These are phyloP conservation scores for Microctenopoma steveboyesi DNA, from an alignment of 2,797 vertebrate genomes.

Conservation along the genomic window DNA sequence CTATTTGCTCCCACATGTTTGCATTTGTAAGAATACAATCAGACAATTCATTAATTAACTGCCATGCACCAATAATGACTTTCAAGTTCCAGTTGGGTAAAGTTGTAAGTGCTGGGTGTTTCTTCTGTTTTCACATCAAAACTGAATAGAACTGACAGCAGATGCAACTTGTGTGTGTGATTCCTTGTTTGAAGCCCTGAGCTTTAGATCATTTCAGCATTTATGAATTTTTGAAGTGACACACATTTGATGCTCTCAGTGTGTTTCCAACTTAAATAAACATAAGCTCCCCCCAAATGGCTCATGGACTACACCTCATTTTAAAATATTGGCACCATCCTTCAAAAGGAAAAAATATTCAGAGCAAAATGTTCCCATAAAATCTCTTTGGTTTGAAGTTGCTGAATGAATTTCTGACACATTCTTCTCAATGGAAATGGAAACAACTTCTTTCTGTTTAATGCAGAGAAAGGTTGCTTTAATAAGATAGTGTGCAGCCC, in stretches of 20 bases:
- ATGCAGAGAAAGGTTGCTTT: slow-evolving; percentile 60
- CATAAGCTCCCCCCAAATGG: slow-evolving; percentile 14
- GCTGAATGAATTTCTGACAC: slow-evolving; percentile 34
- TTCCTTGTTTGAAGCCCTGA: slow-evolving; percentile 43
- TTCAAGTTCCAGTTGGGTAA: slow-evolving; percentile 10
- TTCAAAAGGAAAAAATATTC: slow-evolving; percentile 33
- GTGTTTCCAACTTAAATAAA: slow-evolving; percentile 41
- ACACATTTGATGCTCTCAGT: slow-evolving; percentile 30
- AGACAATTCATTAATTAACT: slow-evolving; percentile 12
- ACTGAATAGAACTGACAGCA: slow-evolving; percentile 44
- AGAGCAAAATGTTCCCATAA: slow-evolving; percentile 4
- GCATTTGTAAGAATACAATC: slow-evolving; percentile 1
- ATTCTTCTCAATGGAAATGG: slow-evolving; percentile 36
- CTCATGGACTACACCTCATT: slow-evolving; percentile 14
- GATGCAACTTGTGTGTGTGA: slow-evolving; percentile 15
- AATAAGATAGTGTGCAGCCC: slow-evolving; percentile 57
- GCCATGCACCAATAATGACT: slow-evolving; percentile 23
- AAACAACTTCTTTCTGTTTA: slow-evolving; percentile 58
- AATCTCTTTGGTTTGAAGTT: slow-evolving; percentile 25
- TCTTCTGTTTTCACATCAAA: slow-evolving; percentile 36
- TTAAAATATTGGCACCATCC: slow-evolving; percentile 23
- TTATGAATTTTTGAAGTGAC: slow-evolving; percentile 47
- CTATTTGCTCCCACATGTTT: slow-evolving; percentile 26
- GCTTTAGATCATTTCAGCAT: slow-evolving; percentile 56
- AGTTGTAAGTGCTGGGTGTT: slow-evolving; percentile 20